phyloP scores from a whole-genome alignment of 2,888 invertebrate genomes.

The Acrobeloides nanus region DNA sequence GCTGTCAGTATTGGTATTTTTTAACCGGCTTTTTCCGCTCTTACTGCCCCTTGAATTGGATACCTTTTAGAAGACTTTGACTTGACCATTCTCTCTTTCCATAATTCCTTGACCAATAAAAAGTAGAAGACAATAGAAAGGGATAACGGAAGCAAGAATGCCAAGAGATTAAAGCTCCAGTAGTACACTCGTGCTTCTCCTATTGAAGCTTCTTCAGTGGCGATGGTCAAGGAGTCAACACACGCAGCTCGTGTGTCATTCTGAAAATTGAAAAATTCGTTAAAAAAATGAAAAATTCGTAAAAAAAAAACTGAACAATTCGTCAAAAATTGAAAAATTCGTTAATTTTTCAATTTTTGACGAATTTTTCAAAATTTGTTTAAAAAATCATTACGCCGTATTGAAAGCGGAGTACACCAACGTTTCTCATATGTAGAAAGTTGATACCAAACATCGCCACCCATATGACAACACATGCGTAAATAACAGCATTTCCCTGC shows the following conservation, averaged over 20 bases:
- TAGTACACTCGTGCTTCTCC: conserved; percentile 52
- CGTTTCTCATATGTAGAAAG: conserved; percentile 41
- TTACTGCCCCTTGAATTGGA: too few species aligned
- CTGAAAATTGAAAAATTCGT: too few species aligned
- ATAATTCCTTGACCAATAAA: conserved; percentile 75
- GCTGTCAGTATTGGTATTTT: too few species aligned
- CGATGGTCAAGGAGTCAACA: conserved; percentile 33
- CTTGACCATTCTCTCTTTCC: conserved; percentile 56
- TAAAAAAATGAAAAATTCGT: too few species aligned
- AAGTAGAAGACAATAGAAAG: conserved; percentile 78
- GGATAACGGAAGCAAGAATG: conserved; percentile 76
- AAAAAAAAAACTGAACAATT: too few species aligned
- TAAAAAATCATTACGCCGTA: conserved; percentile 15
- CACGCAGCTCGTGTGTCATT: too few species aligned
- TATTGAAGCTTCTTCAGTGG: conserved; percentile 9
- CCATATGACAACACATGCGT: conserved; percentile 74
- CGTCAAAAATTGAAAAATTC: too few species aligned
- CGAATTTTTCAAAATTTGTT: too few species aligned
- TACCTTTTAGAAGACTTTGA: conserved; percentile 27
- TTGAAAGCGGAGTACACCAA: conserved; percentile 21
- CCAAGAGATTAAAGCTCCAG: conserved; percentile 75
- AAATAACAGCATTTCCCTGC: conserved; percentile 72
- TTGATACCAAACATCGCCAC: conserved; percentile 62
- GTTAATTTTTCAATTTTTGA: too few species aligned
- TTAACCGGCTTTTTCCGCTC: too few species aligned